Conservation (phyloP, 2,797 vertebrate species). For the Fistularia tabacaria region DNA sequence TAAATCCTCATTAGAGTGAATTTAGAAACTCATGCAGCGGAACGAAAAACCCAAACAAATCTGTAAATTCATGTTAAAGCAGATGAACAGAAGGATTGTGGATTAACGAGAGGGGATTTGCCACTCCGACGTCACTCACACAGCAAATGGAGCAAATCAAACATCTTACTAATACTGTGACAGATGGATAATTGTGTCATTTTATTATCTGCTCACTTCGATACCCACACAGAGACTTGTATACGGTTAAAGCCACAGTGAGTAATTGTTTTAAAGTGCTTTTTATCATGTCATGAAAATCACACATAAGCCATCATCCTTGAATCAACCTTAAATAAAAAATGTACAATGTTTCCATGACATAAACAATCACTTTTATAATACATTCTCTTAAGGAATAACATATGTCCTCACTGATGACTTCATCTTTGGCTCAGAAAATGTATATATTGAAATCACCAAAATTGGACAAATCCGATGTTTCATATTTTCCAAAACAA, state of each 20-base stretch:
- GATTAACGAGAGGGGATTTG: constrained; percentile 73
- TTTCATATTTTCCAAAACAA: constrained; percentile 23
- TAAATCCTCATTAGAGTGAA: constrained; percentile 59
- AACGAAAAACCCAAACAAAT: constrained; percentile 67
- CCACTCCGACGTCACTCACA: constrained; percentile 60
- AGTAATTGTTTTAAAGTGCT: constrained; percentile 59
- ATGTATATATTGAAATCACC: constrained; percentile 3
- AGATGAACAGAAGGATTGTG: constrained; percentile 73
- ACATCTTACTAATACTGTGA: constrained; percentile 71
- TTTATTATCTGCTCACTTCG: constrained; percentile 69
- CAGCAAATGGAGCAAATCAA: constrained; percentile 70
- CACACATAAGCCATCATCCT: neutral
- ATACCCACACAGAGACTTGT: constrained; percentile 57
- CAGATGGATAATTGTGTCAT: constrained; percentile 75
- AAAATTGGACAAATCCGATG: constrained; percentile 6
- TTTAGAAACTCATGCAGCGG: constrained; percentile 45
- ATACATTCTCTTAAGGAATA: neutral
- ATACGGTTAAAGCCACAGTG: constrained; percentile 48
- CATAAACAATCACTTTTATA: neutral
- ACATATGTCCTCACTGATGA: too few species aligned
- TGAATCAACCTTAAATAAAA: too few species aligned
- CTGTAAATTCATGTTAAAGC: constrained; percentile 69
- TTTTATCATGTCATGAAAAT: constrained; percentile 20
- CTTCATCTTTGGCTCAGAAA: neutral
- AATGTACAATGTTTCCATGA: too few species aligned